Evolutionary conservation across 2,113 vertebrate species (phyloP), one percentile per base, ranked within the genome.

Genomic region (Lepisosteus osseus): DNA sequence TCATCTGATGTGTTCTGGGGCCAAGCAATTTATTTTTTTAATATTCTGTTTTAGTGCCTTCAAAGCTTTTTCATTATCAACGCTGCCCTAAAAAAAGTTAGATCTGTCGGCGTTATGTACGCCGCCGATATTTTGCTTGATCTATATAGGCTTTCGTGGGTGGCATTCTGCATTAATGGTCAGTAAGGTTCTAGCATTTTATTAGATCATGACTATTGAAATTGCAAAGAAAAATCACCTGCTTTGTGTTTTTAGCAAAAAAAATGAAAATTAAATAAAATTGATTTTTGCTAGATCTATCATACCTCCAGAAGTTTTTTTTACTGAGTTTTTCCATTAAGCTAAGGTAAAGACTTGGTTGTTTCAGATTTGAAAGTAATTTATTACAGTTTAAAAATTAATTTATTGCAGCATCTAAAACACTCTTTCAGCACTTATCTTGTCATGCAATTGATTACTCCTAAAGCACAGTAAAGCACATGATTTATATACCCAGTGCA

Each of bases 391-490:
- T 71, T 61, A 63, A 72, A 61, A 61, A 54, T 43, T 41, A 59
- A 72, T 72, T 72, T 29, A 61, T 72, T 57, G 63, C 12, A 44
- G 63, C 41, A 67, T 61, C 15, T 72, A 47, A 15, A 6, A 57
- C 66, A 54, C 71, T 66, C 56, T 12, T 15, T 72, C 71, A 43
- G 59, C 65, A 43, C 65, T 4, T 67, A 43, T 61, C 69, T 67
- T 67, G 71, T 72, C 71, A 61, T 0, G 17, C 54, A 17, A 6
- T 9, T 41, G 55, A 61, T 43, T 56, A 41, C 42, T 66, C 42
- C 64, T 47, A n/a, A 9, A 44, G 64, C 43, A 15, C 6, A 29
- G 29, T 29, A 29, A 29, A 29, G 43, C 54, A 51, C 47, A 64
- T 72, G 54, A 72, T 59, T 65, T 72, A 61, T 67, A 17, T 6